Conservation (phyloP, 2,888 invertebrate species). For the Drepanosiphum platanoidis region DNA sequence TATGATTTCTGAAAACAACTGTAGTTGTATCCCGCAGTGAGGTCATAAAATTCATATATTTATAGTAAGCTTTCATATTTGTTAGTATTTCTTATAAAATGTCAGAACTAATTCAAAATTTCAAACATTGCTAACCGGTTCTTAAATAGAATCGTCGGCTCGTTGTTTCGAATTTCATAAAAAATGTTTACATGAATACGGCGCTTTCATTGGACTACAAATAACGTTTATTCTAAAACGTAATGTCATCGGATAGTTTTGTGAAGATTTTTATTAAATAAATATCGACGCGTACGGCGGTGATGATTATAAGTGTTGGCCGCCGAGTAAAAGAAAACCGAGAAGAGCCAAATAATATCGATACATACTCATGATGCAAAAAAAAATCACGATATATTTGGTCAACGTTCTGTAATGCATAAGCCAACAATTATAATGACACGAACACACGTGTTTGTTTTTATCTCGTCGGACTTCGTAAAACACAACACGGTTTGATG, state of each 20-base stretch:
- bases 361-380: no score
- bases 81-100: not conserved
- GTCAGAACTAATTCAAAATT: not conserved
- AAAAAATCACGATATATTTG: no score
- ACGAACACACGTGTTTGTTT: no score
- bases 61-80: not conserved
- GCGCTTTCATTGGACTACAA: not conserved
- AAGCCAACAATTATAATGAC: no score
- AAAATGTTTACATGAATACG: not conserved
- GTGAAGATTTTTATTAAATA: not conserved
- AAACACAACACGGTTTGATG: no score
- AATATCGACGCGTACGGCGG: not conserved
- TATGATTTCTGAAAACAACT: not conserved
- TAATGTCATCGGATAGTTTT: not conserved
- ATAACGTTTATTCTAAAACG: not conserved
- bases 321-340: not conserved
- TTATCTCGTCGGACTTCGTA: no score
- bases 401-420: no score
- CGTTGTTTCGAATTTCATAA: not conserved
- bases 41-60: not conserved
- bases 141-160: no score
- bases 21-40: not conserved
- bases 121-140: conserved; percentile 9
- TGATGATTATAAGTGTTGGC: not conserved
- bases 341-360: not conserved